Evolutionary conservation across 2,113 vertebrate species (phyloP), one percentile per base, ranked within the genome.

Genomic region (Prolemur simus): DNA sequence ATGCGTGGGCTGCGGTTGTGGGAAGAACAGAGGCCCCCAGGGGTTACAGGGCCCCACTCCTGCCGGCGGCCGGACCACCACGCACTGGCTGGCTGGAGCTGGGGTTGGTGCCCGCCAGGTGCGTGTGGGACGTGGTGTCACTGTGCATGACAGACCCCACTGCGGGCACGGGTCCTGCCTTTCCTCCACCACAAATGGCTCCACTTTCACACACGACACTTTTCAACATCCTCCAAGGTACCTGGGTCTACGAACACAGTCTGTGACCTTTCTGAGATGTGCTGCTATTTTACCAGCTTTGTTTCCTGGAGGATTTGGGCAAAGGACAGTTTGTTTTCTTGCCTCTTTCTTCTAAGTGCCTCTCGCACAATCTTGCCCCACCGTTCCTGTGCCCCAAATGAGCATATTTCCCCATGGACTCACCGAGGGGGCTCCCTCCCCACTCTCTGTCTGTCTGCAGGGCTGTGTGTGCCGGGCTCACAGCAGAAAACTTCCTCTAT

Each of bases 21-120:
- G 32, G 21, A 42, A 13, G 64, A 13, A 17, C 49, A 27, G 52
- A 34, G 18, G 7, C 12, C 29, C n/a, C n/a, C 34, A 52, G 68
- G 20, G 8, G 14, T n/a, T 49, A 11, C 82, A 56, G 73, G 21
- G 18, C 49, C 0, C 5, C 12, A 21, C 29, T 32, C 52, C 47
- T 49, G 69, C 34, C 37, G 2, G 12, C 2, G n/a, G 47, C n/a
- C 23, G 25, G 0, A 2, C 7, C 0, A 0, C 8, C 23, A 13
- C 0, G 0, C 3, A 0, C 0, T n/a, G 32, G 23, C 2, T 0
- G 39, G 14, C 39, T 0, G 1, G 37, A 34, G 27, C 0, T 0
- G 0, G n/a, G 37, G 47, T 29, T 12, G 52, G 56, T 0, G 2
- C 6, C 83, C 6, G 4, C 52, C 21, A 8, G 15, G 37, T 7